Evolutionary conservation across 1,140 invertebrate species (phyloP), one percentile per base, ranked within the genome.

Genomic region (Pectinophora gossypiella): DNA sequence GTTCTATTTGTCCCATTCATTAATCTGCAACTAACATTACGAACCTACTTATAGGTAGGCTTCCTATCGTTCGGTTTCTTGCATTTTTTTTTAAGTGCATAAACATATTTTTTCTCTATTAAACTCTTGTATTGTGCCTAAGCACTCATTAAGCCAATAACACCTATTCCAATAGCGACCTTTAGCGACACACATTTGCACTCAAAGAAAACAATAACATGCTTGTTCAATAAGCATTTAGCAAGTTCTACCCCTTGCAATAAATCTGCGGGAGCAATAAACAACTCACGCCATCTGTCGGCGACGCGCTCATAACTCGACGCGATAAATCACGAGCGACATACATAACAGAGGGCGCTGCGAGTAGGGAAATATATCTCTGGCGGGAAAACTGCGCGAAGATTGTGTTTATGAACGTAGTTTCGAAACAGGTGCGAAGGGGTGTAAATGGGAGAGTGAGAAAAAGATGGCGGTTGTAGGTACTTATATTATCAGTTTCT

Each of bases 281-380:
- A 84, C 80, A 84, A 79, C 70, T 76, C 69, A 55, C 61, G 77
- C 76, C 81, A 82, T 85, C 81, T 85, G 78, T 68, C 43, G 64
- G 19, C 54, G 69, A 72, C 70, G 64, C 48, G 64, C 65, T 76
- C 69, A 78, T 78, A 75, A 76, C 61, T 66, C 48, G 49, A 35
- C 18, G 51, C 57, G 18, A 77, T 84, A 82, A 85, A 81, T 85
- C 81, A 76, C 45, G 44, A 53, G 48, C 60, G 52, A 59, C 61
- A 69, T 64, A 68, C 59, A 69, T 64, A 67, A 68, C 62, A 85
- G 81, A 83, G 72, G 78, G 75, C 76, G 75, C 57, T 61, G 55
- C 50, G 81, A 85, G 62, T 85, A 82, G 49, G 7, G 51, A 54
- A 64, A 81, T 82, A 64, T 73, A 72, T 82, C 69, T 40, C 16